Percentiles rank a stretch among this genome's conserved stretches.
phyloP scores from a whole-genome alignment of 2,113 vertebrate species.

The Athene cunicularia region DNA sequence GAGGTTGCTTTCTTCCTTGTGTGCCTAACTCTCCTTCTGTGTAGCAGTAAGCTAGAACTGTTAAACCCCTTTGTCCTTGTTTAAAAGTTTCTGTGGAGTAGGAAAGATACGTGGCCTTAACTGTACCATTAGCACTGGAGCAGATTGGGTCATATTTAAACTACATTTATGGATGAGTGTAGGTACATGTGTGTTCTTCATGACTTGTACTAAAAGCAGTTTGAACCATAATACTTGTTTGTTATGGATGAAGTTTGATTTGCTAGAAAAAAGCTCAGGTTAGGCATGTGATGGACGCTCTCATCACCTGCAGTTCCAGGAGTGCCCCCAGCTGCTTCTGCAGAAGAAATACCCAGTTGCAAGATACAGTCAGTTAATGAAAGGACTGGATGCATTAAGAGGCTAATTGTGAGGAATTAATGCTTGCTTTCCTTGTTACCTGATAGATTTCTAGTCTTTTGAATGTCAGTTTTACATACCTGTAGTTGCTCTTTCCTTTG shows the following conservation, averaged over 20 bases:
- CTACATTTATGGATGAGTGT: accelerated
- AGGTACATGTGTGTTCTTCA: neutral
- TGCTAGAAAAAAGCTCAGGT: neutral
- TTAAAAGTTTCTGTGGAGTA: neutral
- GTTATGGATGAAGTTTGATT: neutral
- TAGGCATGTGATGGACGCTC: accelerated
- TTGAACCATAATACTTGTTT: neutral
- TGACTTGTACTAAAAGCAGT: neutral
- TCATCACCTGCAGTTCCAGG: accelerated
- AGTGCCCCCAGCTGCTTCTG: neutral
- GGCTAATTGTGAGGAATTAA: neutral
- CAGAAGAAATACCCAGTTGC: neutral
- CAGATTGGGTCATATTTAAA: neutral
- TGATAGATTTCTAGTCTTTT: neutral
- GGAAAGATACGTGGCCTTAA: neutral
- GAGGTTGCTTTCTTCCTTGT: neutral
- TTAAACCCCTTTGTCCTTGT: neutral
- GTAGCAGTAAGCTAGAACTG: neutral
- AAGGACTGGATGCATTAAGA: neutral
- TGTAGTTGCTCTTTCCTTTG: neutral
- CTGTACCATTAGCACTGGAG: neutral
- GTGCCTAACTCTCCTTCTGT: neutral
- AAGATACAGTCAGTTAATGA: neutral
- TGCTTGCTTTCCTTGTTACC: neutral
- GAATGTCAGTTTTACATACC: neutral